Base-by-base conservation (phyloP, 1,140 invertebrate species). In the Condylostylus longicornis region DNA sequence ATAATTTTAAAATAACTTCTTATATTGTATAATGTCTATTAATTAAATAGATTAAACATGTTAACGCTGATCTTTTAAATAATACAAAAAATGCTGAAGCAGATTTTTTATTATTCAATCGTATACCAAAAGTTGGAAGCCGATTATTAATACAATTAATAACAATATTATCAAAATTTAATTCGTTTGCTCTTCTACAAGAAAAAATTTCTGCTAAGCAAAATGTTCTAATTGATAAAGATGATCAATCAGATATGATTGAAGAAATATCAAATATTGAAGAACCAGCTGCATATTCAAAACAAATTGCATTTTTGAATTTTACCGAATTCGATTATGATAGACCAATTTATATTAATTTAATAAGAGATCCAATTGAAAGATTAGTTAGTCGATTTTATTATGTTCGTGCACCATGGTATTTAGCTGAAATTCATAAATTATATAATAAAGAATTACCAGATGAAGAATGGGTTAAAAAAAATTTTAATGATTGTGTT, bases 371-470 rank as follows among this genome's bases (percentile, higher is more conserved):
- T 62, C 86, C 85, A 0, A 74, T 89, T 8, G 85, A 91, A 58
- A 68, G 86, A 28, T 74, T 89, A 8, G 86, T 88, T 50, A 89
- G 84, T 3, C 87, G 83, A 81, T 89, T 88, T 61, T 91, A 89
- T 53, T 60, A 60, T 32, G 75, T 87, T 3, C 65, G 85, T 40
- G 82, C 85, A 4, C 82, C 83, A 1, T 88, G 83, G 83, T 77
- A 79, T 56, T 81, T 86, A 49, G 83, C 86, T 1, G 83, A 88
- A 49, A 69, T 83, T 42, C 83, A 82, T 48, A 69, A 79, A 42
- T 74, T 75, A 18, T 89, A 87, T 56, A 79, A 83, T 51, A 31
- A 84, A 32, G 74, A 75, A 28, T 53, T 86, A 33, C 83, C 82
- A 8, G 78, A 80, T 61, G 74, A 76, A n/a, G 69, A 18, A 67